Conservation (phyloP, 2,888 invertebrate species). For the Spisula subtruncata region DNA sequence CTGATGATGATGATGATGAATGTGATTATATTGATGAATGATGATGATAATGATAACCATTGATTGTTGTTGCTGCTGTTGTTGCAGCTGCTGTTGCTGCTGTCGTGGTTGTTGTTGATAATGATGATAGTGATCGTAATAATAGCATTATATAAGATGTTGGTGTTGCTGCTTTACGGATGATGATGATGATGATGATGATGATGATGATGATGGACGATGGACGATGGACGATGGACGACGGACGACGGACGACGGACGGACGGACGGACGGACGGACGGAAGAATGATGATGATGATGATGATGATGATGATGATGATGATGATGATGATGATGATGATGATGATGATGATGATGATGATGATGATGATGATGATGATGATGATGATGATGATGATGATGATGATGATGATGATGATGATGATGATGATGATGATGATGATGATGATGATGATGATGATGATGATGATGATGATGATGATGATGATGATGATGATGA, state of each 20-base stretch:
- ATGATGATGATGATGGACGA: too few relatives aligned
- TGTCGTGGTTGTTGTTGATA: not conserved
- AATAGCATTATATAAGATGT: too few relatives aligned
- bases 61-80: not conserved
- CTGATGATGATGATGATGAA: not conserved
- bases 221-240: too few relatives aligned
- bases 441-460: not conserved
- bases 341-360: not conserved
- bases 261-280: too few relatives aligned
- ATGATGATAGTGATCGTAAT: not conserved
- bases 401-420: not conserved
- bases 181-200: too few relatives aligned
- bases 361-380: slow-evolving; percentile 17
- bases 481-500: not conserved
- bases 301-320: too few relatives aligned
- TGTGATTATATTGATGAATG: not conserved
- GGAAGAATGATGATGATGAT: not conserved
- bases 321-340: too few relatives aligned
- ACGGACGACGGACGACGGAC: too few relatives aligned
- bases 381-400: not conserved
- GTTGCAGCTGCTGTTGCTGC: too few relatives aligned
- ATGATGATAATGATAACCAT: not conserved
- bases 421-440: not conserved
- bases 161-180: too few relatives aligned
- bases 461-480: too few relatives aligned